phyloP scores from a whole-genome alignment of 1,140 invertebrate genomes.

The Lucilia cuprina region DNA sequence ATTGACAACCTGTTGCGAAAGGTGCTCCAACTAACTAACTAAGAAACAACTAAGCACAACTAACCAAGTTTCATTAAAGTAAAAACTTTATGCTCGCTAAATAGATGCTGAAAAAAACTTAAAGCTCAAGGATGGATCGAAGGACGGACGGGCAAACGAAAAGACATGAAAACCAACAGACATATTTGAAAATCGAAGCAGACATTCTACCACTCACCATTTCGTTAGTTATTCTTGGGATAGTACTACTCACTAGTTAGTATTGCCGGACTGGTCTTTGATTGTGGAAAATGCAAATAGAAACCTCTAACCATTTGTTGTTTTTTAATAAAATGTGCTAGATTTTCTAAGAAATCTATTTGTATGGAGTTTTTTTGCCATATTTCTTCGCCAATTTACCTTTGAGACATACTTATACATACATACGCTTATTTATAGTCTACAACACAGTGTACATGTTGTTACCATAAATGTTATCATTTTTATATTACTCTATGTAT shows the following conservation, averaged over 20 bases:
- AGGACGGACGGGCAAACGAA: background rate
- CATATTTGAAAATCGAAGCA: background rate
- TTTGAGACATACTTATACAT: background rate
- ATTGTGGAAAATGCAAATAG: background rate
- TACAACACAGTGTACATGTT: background rate
- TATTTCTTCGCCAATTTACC: background rate
- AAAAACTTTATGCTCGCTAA: background rate
- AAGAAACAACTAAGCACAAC: too few species aligned
- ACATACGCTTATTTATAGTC: too few species aligned
- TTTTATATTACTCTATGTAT: background rate
- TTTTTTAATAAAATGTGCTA: background rate
- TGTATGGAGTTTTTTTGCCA: background rate
- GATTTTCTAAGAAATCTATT: slow-evolving; percentile 8
- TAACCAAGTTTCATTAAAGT: background rate
- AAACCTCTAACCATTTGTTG: background rate
- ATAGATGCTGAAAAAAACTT: too few species aligned
- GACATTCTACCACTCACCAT: slow-evolving; percentile 13
- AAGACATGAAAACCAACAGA: background rate
- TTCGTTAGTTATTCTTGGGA: background rate
- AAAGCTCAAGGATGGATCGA: background rate
- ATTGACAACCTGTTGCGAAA: slow-evolving; percentile 34
- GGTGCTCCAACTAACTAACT: background rate
- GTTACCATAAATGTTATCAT: slow-evolving; percentile 32
- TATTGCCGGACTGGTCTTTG: background rate
- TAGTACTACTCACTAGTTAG: background rate